Conservation (phyloP, 2,888 invertebrate species). For the Harpalus rubripes region DNA sequence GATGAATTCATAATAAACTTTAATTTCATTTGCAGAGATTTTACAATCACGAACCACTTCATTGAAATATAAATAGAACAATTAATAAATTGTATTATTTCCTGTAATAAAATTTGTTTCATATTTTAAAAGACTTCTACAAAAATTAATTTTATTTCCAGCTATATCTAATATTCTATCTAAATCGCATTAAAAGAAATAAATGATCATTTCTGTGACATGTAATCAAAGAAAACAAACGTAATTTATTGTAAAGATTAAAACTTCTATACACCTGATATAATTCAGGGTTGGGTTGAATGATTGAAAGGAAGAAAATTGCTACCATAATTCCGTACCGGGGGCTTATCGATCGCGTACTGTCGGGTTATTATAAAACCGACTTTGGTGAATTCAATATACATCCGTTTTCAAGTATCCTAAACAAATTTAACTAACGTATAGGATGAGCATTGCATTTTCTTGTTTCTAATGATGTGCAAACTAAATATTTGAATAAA, state of each 20-base stretch:
- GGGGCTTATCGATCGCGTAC: constrained; percentile 16
- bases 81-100: no score
- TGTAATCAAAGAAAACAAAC: constrained; percentile 1
- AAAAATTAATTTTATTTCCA: background rate
- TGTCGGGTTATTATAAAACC: constrained; percentile 46
- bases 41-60: no score
- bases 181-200: background rate
- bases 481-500: constrained; percentile 41
- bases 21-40: no score
- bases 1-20: no score
- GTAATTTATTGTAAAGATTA: constrained; percentile 22
- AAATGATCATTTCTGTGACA: constrained; percentile 1
- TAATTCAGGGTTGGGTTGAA: constrained; percentile 18
- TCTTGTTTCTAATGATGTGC: constrained; percentile 48
- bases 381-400: constrained; percentile 22
- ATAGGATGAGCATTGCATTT: constrained; percentile 22
- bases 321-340: constrained; percentile 9
- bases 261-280: constrained; percentile 4
- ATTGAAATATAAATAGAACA: no score
- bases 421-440: constrained; percentile 39
- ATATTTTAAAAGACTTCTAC: no score
- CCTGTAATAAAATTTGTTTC: no score
- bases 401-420: constrained; percentile 15
- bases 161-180: background rate
- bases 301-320: constrained; percentile 34